Evolutionary conservation across 1,140 invertebrate species (phyloP), one percentile per base, ranked within the genome.

Genomic region (Drosophila prosaltans): DNA sequence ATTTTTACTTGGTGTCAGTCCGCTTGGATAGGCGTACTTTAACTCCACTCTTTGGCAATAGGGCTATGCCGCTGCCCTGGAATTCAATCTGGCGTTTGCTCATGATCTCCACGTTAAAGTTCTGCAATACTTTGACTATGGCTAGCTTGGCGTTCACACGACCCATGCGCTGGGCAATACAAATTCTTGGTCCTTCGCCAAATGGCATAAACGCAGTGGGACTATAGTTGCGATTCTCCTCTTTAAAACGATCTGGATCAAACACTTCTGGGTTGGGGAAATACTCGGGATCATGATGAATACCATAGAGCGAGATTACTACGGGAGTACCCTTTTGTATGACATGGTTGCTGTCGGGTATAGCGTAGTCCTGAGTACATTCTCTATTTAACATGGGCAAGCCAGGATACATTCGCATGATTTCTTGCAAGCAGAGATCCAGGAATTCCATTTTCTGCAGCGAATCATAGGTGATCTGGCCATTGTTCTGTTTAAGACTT

Each of bases 241-340:
- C 93, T 2, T 93, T 79, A 81, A 95, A 96, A 30, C 95, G 92
- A 64, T 95, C 93, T 0, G 95, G 95, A 91, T 95, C 93, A 81
- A 95, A 95, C 9, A 86, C 90, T n/a, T 95, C 92, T 0, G 96
- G 95, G 65, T 96, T 92, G 0, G 95, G 94, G 88, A 94, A 96
- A 66, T 93, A 93, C 60, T 94, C 82, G 0, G 93, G 81, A 77
- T 96, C 94, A 6, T 77, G 82, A 6, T 94, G 93, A 1, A 94
- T 72, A 3, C 91, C 93, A 21, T 84, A 65, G 1, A 93, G 59
- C 0, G 93, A 90, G 28, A 94, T 91, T 5, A 92, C 67, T 8
- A 94, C 78, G 1, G 86, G 83, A 9, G 92, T 93, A 8, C 93
- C 94, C 65, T 93, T 93, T 64, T 92, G 77, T 0, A 94, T 82